Percentiles rank a stretch among this genome's conserved stretches.
Conservation (phyloP, 2,113 vertebrate genomes). For the Etheostoma spectabile region DNA sequence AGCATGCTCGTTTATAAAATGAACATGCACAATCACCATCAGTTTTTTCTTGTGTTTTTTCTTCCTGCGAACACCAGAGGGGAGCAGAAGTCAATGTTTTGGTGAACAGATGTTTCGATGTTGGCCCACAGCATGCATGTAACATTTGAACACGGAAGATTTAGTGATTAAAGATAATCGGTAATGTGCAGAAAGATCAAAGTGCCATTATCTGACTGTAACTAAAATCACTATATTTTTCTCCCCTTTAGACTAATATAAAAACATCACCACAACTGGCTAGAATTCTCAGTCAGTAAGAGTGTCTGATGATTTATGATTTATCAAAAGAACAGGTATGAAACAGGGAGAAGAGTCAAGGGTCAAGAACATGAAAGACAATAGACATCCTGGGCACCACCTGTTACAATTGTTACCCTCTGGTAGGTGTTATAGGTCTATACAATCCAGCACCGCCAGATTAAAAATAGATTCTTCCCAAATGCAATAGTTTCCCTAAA, state of each 20-base stretch:
- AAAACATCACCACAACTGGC: neutral
- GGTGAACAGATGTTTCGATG: neutral
- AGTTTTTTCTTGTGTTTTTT: neutral
- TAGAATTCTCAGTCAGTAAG: neutral
- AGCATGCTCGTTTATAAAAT: too few relatives aligned
- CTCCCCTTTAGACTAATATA: neutral
- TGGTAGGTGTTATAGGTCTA: too few relatives aligned
- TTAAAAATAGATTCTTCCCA: too few relatives aligned
- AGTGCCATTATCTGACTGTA: neutral
- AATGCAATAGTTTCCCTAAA: too few relatives aligned
- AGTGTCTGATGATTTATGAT: conserved; percentile 1
- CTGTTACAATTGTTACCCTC: too few relatives aligned
- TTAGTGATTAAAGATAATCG: neutral
- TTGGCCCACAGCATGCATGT: neutral
- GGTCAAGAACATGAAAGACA: too few relatives aligned
- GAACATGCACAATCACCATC: too few relatives aligned
- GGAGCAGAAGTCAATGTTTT: conserved; percentile 19
- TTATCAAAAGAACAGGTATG: conserved; percentile 4
- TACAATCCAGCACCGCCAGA: too few relatives aligned
- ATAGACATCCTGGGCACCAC: too few relatives aligned
- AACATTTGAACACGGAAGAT: neutral
- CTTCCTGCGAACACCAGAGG: conserved; percentile 39
- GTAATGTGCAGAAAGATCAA: neutral
- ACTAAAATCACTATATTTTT: neutral
- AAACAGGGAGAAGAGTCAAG: neutral